Evolutionary conservation across 2,797 vertebrate species (phyloP), one percentile per base, ranked within the genome.

Genomic region (Anguilla marmorata): DNA sequence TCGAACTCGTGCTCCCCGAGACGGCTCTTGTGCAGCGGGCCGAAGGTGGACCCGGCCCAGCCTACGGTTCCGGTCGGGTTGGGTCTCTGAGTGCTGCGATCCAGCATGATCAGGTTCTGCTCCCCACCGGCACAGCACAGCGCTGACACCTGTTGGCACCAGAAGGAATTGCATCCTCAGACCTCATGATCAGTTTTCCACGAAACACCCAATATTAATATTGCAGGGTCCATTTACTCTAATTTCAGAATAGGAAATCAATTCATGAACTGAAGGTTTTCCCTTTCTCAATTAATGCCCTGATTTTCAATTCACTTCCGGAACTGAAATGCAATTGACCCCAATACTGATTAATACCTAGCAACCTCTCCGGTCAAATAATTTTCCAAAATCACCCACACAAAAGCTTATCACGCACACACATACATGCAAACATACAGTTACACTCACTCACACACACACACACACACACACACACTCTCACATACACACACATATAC

Each of bases 1-100:
- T 99, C 98, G 3, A 99, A 99, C 88, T 99, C 98, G 0, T 99
- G 98, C 89, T 99, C 98, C 3, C 98, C 98, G 0, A 97, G 84
- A 3, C 98, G 97, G 90, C 96, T 98, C 94, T 98, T 99, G 94
- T 97, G 97, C 96, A 99, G 95, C 3, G 98, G 98, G 2, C 98
- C 98, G 0, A 99, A 99, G 82, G 97, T 98, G 93, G 96, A 98
- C 80, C 98, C 98, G 0, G 98, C 98, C 96, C 98, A 98, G 92
- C 98, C 97, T 89, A 99, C 97, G 0, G 97, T 97, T 79, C 98
- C 97, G 0, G 95, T 93, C 0, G 96, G 92, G 0, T 95, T 96
- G 4, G 97, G 97, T 89, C 95, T 96, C 90, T 97, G 97, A 76
- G 94, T 95, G 86, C 94, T 90, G 0, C 97, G 96, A 89, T 99